These are phyloP conservation scores for Lerista edwardsae DNA, from an alignment of 2,797 vertebrate species.

Conservation along the genomic window DNA sequence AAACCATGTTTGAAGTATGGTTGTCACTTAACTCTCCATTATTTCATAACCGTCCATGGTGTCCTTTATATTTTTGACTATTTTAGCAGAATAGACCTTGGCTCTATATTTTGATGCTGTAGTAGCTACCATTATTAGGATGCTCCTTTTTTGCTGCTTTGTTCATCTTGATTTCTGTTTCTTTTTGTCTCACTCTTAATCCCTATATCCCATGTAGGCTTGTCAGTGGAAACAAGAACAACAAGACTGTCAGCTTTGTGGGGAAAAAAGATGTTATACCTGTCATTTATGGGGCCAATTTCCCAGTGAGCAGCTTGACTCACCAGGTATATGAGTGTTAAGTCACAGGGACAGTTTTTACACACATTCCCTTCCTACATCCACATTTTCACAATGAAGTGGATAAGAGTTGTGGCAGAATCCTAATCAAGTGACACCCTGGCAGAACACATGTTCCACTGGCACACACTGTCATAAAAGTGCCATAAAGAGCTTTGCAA, in stretches of 20 bases:
- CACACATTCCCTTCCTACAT: neutral
- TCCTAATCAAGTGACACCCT: no score
- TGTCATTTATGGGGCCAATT: slow-evolving; percentile 17
- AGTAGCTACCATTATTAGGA: neutral
- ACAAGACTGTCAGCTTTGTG: slow-evolving; percentile 14
- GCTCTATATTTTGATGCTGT: neutral
- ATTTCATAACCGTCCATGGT: neutral
- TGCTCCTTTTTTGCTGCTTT: neutral
- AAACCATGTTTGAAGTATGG: no score
- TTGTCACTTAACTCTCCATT: neutral
- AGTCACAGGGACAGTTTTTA: neutral
- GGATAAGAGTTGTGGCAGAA: neutral
- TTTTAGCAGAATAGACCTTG: neutral
- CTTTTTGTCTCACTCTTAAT: slow-evolving; percentile 28
- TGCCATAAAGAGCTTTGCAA: no score
- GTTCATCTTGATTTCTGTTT: neutral
- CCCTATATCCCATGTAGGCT: slow-evolving; percentile 24
- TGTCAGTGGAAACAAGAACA: slow-evolving; percentile 36
- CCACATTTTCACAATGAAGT: neutral
- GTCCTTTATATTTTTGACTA: neutral
- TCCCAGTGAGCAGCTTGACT: neutral
- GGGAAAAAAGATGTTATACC: slow-evolving; percentile 29
- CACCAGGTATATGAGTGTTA: slow-evolving; percentile 42
- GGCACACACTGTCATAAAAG: no score
- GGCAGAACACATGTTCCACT: no score